Percentiles rank a stretch among this genome's conserved stretches.
Conservation (phyloP, 2,797 vertebrate species). For the Lycodopsis pacificus region DNA sequence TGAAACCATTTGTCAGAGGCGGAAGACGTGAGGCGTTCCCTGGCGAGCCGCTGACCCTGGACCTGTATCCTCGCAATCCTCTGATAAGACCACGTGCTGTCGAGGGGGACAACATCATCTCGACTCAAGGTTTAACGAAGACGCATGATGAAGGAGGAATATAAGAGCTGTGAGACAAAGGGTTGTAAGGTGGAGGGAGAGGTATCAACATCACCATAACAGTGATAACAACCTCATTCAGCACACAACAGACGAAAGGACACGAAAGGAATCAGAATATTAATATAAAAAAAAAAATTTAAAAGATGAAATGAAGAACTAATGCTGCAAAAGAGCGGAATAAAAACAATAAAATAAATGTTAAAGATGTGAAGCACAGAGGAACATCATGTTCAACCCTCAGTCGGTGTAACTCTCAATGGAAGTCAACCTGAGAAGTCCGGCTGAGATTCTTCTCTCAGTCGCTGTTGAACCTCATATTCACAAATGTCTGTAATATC, state of each 20-base stretch:
- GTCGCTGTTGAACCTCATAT: neutral
- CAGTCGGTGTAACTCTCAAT: too few relatives aligned
- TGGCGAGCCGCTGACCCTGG: constrained; percentile 63
- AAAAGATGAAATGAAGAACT: too few relatives aligned
- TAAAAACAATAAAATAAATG: neutral
- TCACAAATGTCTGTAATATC: neutral
- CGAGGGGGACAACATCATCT: constrained; percentile 46
- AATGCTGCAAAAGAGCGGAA: neutral
- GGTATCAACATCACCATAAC: neutral
- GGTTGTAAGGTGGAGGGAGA: too few relatives aligned
- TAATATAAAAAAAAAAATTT: neutral
- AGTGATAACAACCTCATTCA: neutral
- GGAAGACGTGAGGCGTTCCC: neutral
- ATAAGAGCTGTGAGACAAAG: neutral
- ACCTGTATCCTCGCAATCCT: constrained; percentile 36
- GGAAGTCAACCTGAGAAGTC: neutral
- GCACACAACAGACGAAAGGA: neutral
- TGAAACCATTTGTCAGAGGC: neutral
- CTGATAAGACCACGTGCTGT: constrained; percentile 51
- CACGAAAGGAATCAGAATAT: too few relatives aligned
- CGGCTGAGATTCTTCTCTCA: neutral
- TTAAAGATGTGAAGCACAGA: neutral
- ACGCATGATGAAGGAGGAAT: neutral
- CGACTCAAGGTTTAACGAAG: constrained; percentile 53
- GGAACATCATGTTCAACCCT: neutral